phyloP scores from a whole-genome alignment of 2,888 invertebrate genomes.

The Caenorhabditis auriculariae region DNA sequence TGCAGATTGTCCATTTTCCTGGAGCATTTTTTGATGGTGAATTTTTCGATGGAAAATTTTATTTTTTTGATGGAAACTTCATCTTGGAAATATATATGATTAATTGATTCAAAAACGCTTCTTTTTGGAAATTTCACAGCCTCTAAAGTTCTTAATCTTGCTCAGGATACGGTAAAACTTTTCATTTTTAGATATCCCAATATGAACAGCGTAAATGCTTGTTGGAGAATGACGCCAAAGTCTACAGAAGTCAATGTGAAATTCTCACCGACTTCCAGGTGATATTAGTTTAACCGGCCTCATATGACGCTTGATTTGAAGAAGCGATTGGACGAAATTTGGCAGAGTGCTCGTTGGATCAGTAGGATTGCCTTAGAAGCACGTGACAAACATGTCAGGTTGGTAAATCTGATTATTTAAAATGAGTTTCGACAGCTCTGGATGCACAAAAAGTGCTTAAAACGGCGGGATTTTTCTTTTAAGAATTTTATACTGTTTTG shows the following conservation, averaged over 20 bases:
- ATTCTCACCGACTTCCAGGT: slow-evolving; percentile 78
- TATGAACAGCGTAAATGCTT: slow-evolving; percentile 57
- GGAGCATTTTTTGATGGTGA: slow-evolving; percentile 73
- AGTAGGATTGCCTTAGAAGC: slow-evolving; percentile 93
- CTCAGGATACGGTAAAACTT: not conserved
- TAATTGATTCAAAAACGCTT: too few species aligned
- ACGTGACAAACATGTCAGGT: slow-evolving; percentile 73
- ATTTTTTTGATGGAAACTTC: too few species aligned
- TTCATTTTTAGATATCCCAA: slow-evolving; percentile 42
- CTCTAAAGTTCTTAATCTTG: not conserved
- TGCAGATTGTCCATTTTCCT: slow-evolving; percentile 87
- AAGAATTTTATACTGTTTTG: too few species aligned
- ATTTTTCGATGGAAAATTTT: too few species aligned
- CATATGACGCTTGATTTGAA: too few species aligned
- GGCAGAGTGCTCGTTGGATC: slow-evolving; percentile 93
- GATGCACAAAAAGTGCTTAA: too few species aligned
- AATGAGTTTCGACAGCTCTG: too few species aligned
- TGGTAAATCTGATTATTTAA: slow-evolving; percentile 12
- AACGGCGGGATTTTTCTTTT: too few species aligned
- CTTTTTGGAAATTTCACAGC: too few species aligned
- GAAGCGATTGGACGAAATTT: slow-evolving; percentile 79
- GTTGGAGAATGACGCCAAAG: slow-evolving; percentile 49
- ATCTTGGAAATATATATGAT: too few species aligned
- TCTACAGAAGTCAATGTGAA: slow-evolving; percentile 49
- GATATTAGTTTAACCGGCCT: too few species aligned